These are phyloP conservation scores for Antheraea yamamai DNA, from an alignment of 2,888 invertebrate genomes.

Conservation along the genomic window DNA sequence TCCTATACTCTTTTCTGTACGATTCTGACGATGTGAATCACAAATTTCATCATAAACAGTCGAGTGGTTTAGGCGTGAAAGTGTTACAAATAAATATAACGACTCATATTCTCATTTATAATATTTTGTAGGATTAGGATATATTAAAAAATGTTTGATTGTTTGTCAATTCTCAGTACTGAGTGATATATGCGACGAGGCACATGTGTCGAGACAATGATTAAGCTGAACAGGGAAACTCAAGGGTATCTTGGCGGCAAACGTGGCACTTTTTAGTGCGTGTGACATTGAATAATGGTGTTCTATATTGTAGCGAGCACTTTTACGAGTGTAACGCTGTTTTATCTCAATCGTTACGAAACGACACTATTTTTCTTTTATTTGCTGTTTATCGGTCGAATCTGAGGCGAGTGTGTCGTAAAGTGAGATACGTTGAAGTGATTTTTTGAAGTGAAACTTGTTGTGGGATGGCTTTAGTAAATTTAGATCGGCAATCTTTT, in stretches of 20 bases:
- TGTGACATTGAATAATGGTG: slow-evolving; percentile 10
- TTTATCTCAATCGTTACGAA: slow-evolving; percentile 18
- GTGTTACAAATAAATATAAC: too few relatives aligned
- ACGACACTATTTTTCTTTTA: slow-evolving; percentile 5
- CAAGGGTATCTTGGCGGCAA: slow-evolving; percentile 9
- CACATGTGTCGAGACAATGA: not conserved
- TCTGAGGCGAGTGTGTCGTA: not conserved
- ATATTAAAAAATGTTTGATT: not conserved
- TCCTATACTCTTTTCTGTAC: too few relatives aligned
- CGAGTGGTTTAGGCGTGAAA: too few relatives aligned
- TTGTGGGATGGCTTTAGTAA: too few relatives aligned
- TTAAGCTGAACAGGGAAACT: not conserved
- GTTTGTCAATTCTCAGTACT: not conserved
- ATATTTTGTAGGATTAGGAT: not conserved
- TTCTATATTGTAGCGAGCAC: not conserved
- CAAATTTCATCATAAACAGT: too few relatives aligned
- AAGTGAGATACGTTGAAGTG: not conserved
- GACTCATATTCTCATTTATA: too few relatives aligned
- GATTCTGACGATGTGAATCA: too few relatives aligned
- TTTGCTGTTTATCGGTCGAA: slow-evolving; percentile 8
- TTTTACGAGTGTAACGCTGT: slow-evolving; percentile 16
- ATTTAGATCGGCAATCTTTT: too few relatives aligned
- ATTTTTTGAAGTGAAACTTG: not conserved
- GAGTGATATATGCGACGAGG: not conserved
- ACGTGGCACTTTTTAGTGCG: slow-evolving; percentile 12